Percentiles rank a stretch among this genome's conserved stretches.
Conservation (phyloP, 2,888 invertebrate genomes). For the Prenolepis imparis region DNA sequence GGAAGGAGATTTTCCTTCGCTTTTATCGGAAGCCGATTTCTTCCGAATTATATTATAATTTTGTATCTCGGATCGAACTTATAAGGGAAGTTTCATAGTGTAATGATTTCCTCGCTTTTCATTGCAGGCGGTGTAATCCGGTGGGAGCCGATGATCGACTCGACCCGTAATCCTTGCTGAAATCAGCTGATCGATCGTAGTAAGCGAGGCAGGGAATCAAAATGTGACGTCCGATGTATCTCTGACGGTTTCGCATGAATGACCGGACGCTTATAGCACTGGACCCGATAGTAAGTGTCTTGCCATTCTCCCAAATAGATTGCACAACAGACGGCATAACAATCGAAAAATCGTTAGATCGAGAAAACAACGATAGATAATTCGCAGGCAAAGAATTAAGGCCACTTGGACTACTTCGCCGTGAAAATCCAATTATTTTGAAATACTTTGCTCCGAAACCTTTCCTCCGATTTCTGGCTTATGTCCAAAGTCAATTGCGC, state of each 20-base stretch:
- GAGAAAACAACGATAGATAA: background rate
- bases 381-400: constrained; percentile 21
- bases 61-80: background rate
- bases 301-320: background rate
- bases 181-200: constrained; percentile 65
- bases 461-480: constrained; percentile 13
- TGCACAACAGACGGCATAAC: constrained; percentile 7
- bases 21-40: background rate
- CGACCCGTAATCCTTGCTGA: constrained; percentile 29
- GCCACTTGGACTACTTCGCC: background rate
- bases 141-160: constrained; percentile 61
- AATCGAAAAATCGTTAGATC: background rate
- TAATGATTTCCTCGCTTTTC: background rate
- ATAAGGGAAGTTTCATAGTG: background rate
- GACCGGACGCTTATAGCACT: constrained; percentile 57
- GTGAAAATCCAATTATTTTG: constrained; percentile 30
- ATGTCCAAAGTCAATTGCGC: background rate
- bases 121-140: constrained; percentile 58
- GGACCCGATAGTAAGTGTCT: constrained; percentile 63
- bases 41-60: background rate
- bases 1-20: background rate
- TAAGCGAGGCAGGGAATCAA: constrained; percentile 59
- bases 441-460: constrained; percentile 9
- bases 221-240: constrained; percentile 67
- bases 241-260: constrained; percentile 58